Percentiles rank a stretch among this genome's conserved stretches.
Evolutionary conservation across 2,888 invertebrate species (phyloP).

Genomic region (Lycocerus yunnanus): DNA sequence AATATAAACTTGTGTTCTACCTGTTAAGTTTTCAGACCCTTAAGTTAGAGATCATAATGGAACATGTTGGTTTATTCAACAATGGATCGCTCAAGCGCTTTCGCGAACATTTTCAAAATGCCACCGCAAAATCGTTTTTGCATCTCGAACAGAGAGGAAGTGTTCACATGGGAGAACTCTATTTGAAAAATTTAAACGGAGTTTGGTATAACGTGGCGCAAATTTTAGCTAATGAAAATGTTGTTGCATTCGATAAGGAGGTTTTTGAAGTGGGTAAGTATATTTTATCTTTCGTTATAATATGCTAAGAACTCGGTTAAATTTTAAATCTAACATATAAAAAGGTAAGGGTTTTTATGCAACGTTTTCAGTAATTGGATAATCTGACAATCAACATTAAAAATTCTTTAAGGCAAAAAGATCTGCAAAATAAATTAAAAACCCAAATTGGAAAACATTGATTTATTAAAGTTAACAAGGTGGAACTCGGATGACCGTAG

Average conservation of each 20-base stretch:
- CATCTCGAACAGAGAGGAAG: constrained; percentile 30
- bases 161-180: constrained; percentile 37
- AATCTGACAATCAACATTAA: too few species aligned
- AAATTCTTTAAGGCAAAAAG: too few species aligned
- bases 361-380: too few species aligned
- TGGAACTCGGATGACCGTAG: too few species aligned
- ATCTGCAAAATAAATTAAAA: too few species aligned
- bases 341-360: too few species aligned
- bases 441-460: too few species aligned
- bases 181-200: neutral
- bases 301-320: too few species aligned
- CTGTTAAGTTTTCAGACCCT: neutral
- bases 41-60: neutral
- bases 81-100: constrained; percentile 10
- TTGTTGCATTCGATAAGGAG: constrained; percentile 24
- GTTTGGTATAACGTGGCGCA: constrained; percentile 28
- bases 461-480: too few species aligned
- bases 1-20: neutral
- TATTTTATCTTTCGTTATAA: neutral
- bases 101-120: constrained; percentile 5
- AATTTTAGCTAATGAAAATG: constrained; percentile 27
- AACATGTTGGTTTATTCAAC: constrained; percentile 1
- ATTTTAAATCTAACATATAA: too few species aligned
- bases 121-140: constrained; percentile 17
- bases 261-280: constrained; percentile 24